These are phyloP conservation scores for Pheosia tremula DNA, from an alignment of 2,888 invertebrate genomes.

Conservation along the genomic window DNA sequence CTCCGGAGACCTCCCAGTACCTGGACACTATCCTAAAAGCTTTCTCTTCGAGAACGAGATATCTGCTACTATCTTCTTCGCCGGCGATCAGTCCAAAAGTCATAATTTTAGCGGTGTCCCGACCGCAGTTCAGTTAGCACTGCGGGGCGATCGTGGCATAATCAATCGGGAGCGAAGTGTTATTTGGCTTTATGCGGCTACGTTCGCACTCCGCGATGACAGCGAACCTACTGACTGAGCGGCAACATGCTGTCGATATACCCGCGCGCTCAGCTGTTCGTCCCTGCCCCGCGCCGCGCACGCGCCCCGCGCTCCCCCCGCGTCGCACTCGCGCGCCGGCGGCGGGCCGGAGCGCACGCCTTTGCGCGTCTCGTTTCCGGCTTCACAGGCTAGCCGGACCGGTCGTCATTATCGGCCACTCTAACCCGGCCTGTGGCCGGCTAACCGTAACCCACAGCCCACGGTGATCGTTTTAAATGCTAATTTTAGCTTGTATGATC, in stretches of 20 bases:
- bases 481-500: slow-evolving; percentile 44
- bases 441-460: slow-evolving; percentile 46
- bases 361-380: slow-evolving; percentile 1
- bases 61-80: slow-evolving; percentile 78
- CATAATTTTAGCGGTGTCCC: slow-evolving; percentile 81
- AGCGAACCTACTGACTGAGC: slow-evolving; percentile 84
- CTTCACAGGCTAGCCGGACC: slow-evolving; percentile 26
- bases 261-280: slow-evolving; percentile 85
- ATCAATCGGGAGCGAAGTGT: slow-evolving; percentile 59
- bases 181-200: slow-evolving; percentile 61
- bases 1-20: slow-evolving; percentile 78
- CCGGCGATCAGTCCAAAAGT: slow-evolving; percentile 80
- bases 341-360: slow-evolving; percentile 31
- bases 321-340: slow-evolving; percentile 51
- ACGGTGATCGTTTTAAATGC: slow-evolving; percentile 48
- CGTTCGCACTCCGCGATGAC: slow-evolving; percentile 76
- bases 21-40: slow-evolving; percentile 80
- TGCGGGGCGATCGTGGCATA: slow-evolving; percentile 78
- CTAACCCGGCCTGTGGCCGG: slow-evolving; percentile 31
- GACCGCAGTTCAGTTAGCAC: slow-evolving; percentile 76
- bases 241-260: slow-evolving; percentile 86
- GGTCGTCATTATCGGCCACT: slow-evolving; percentile 24
- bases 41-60: slow-evolving; percentile 75
- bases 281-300: slow-evolving; percentile 67
- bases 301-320: slow-evolving; percentile 59